Evolutionary conservation across 2,888 invertebrate genomes (phyloP).

Genomic region (Uropetala carovei): DNA sequence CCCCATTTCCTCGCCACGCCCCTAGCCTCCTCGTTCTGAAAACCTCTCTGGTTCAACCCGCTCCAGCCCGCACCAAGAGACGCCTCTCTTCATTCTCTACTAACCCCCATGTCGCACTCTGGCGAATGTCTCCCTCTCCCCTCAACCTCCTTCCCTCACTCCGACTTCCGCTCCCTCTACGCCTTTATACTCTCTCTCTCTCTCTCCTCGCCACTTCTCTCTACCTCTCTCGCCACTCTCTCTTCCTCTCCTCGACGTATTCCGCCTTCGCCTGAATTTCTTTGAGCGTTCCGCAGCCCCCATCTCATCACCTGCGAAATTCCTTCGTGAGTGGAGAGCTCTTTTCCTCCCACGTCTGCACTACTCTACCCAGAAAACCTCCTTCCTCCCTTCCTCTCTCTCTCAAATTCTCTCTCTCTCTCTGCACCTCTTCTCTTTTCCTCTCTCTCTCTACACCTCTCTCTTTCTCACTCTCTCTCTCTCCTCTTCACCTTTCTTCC

Average conservation of each 20-base stretch:
- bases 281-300: constrained; percentile 25
- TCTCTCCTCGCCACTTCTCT: constrained; percentile 67
- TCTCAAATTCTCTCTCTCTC: background rate
- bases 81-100: no score
- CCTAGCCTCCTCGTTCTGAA: background rate
- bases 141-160: constrained; percentile 65
- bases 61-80: no score
- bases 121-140: constrained; percentile 70
- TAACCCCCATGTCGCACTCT: constrained; percentile 67
- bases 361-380: background rate
- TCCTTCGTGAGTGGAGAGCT: constrained; percentile 27
- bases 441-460: background rate
- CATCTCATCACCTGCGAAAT: constrained; percentile 63
- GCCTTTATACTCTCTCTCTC: constrained; percentile 66
- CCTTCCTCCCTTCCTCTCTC: background rate
- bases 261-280: constrained; percentile 59
- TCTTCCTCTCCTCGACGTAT: constrained; percentile 65
- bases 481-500: background rate
- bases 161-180: constrained; percentile 67
- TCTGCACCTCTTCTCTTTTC: background rate
- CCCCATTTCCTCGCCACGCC: background rate
- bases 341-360: background rate
- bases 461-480: background rate
- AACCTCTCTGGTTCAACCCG: no score
- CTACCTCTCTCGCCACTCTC: constrained; percentile 65